Evolutionary conservation across 2,888 invertebrate genomes (phyloP).

Genomic region (Trichogramma evanescens): DNA sequence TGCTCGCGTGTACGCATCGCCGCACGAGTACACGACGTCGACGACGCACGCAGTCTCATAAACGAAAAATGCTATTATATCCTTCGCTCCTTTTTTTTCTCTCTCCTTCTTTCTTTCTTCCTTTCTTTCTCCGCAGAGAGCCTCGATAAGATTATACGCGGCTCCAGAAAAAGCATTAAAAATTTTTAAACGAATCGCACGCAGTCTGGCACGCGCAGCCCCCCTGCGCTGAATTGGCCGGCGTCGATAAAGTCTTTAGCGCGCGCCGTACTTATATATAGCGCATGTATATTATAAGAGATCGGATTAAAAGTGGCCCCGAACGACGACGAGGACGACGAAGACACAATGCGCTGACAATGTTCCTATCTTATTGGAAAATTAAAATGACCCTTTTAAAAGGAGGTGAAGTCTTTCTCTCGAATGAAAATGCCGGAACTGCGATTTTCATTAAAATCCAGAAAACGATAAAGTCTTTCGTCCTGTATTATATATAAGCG

Average conservation of each 20-base stretch:
- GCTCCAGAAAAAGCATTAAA: slow-evolving; percentile 21
- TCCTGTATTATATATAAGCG: too few relatives aligned
- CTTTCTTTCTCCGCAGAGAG: background rate
- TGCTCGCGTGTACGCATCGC: too few relatives aligned
- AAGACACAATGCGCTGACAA: background rate
- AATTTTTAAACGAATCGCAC: slow-evolving; percentile 23
- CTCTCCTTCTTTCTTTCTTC: background rate
- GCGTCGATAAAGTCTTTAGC: slow-evolving; percentile 16
- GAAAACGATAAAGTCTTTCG: too few relatives aligned
- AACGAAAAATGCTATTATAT: slow-evolving; percentile 2
- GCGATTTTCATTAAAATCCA: too few relatives aligned
- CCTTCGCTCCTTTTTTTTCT: background rate
- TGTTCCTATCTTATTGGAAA: slow-evolving; percentile 1
- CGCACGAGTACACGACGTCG: too few relatives aligned
- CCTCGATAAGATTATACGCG: slow-evolving; percentile 12
- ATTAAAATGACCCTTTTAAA: background rate
- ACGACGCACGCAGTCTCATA: too few relatives aligned
- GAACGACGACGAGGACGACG: background rate
- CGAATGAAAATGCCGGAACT: too few relatives aligned
- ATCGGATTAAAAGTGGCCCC: slow-evolving; percentile 13
- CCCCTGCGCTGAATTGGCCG: slow-evolving; percentile 5
- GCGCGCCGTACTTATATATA: background rate
- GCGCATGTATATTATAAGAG: background rate
- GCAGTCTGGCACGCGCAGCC: background rate
- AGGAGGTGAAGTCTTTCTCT: too few relatives aligned